phyloP scores from a whole-genome alignment of 1,140 invertebrate genomes.

The Asobara japonica region DNA sequence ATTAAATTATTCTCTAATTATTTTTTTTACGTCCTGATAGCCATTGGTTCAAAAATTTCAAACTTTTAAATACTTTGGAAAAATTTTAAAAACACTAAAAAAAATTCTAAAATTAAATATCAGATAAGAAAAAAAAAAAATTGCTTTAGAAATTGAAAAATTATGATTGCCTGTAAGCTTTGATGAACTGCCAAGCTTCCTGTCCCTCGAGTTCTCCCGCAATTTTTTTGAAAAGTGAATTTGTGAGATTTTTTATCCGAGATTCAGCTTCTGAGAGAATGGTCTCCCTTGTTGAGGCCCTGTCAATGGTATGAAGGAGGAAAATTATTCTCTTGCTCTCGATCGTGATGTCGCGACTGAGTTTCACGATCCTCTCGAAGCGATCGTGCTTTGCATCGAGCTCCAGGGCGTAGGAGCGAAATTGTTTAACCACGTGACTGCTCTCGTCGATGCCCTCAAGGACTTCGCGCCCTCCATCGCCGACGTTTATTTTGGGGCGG shows the following conservation, averaged over 20 bases:
- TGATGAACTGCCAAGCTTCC: conserved; percentile 79
- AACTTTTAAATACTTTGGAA: too few relatives aligned
- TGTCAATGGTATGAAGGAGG: conserved; percentile 79
- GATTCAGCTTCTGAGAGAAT: conserved; percentile 75
- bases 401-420: conserved; percentile 74
- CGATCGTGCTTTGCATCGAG: conserved; percentile 86
- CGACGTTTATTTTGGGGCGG: conserved; percentile 49
- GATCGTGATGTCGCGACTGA: conserved; percentile 89
- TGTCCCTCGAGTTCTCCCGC: conserved; percentile 77
- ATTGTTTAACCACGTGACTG: conserved; percentile 74
- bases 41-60: too few relatives aligned
- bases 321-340: conserved; percentile 93
- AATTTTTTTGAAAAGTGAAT: conserved; percentile 73
- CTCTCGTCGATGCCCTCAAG: conserved; percentile 65
- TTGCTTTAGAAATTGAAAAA: too few relatives aligned
- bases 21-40: too few relatives aligned
- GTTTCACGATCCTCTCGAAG: conserved; percentile 85
- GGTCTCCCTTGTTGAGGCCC: conserved; percentile 68
- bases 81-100: too few relatives aligned
- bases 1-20: too few relatives aligned
- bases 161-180: conserved; percentile 78
- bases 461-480: conserved; percentile 55
- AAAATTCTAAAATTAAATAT: too few relatives aligned
- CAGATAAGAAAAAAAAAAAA: too few relatives aligned
- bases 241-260: conserved; percentile 71